Percentiles rank a stretch among this genome's conserved stretches.
Conservation (phyloP, 1,140 invertebrate genomes). For the Sarcophaga bullata region DNA sequence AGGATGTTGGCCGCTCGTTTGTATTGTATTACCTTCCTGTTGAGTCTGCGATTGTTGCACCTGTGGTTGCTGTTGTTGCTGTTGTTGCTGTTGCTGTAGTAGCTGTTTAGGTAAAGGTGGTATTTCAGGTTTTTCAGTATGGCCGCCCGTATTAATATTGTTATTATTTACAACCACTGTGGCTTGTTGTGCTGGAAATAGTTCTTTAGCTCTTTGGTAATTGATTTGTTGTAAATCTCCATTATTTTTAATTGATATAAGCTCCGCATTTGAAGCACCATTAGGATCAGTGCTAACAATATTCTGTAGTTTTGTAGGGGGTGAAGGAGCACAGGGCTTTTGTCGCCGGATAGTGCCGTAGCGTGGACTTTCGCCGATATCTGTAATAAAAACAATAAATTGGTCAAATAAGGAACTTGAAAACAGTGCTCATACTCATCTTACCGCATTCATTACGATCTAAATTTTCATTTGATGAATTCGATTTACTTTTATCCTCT, state of each 20-base stretch:
- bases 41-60: conserved; percentile 49
- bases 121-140: conserved; percentile 55
- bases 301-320: conserved; percentile 49
- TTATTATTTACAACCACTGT: conserved; percentile 41
- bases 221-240: conserved; percentile 49
- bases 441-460: conserved; percentile 59
- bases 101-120: conserved; percentile 58
- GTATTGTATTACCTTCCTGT: conserved; percentile 47
- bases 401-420: not conserved
- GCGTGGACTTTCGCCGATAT: conserved; percentile 59
- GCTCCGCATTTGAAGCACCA: conserved; percentile 29
- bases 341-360: conserved; percentile 60
- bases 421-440: conserved; percentile 25
- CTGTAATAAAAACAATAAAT: conserved; percentile 45
- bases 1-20: conserved; percentile 47
- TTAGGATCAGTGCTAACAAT: conserved; percentile 33
- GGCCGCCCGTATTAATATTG: conserved; percentile 13
- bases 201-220: conserved; percentile 54
- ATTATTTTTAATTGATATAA: conserved; percentile 48
- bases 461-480: conserved; percentile 61
- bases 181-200: conserved; percentile 46
- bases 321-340: conserved; percentile 59
- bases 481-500: conserved; percentile 62
- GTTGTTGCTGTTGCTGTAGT: conserved; percentile 52
- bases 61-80: conserved; percentile 50